A percentile compares a stretch with the other conserved stretches of the same genome.
Conservation (phyloP, 2,888 invertebrate species). For the Cantharis lateralis region DNA sequence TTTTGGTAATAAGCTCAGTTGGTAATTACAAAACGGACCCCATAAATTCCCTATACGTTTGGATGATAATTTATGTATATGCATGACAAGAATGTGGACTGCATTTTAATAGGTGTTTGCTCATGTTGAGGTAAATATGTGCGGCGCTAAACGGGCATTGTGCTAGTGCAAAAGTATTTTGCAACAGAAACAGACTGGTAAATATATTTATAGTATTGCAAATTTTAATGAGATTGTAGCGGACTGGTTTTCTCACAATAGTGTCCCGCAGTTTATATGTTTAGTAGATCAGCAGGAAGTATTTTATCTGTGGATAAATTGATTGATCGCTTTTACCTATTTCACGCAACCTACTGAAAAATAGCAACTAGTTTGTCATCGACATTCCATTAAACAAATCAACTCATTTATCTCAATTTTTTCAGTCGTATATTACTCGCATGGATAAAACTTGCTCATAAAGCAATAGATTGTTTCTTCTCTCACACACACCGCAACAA, state of each 20-base stretch:
- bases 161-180: slow-evolving; percentile 28
- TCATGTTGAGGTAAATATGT: slow-evolving; percentile 31
- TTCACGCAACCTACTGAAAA: slow-evolving; percentile 14
- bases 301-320: slow-evolving; percentile 41
- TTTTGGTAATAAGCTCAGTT: background rate
- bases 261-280: slow-evolving; percentile 44
- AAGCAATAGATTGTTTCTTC: slow-evolving; percentile 44
- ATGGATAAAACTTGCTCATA: slow-evolving; percentile 34
- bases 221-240: slow-evolving; percentile 41
- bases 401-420: slow-evolving; percentile 39
- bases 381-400: slow-evolving; percentile 33
- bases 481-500: slow-evolving; percentile 35
- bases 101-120: slow-evolving; percentile 39
- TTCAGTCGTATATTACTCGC: slow-evolving; percentile 16
- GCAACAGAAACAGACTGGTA: slow-evolving; percentile 22
- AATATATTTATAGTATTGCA: slow-evolving; percentile 42
- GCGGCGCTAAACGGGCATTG: slow-evolving; percentile 31
- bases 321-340: slow-evolving; percentile 38
- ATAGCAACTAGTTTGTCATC: background rate
- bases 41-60: slow-evolving; percentile 24
- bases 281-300: slow-evolving; percentile 49
- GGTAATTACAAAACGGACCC: slow-evolving; percentile 4
- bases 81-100: slow-evolving; percentile 37
- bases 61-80: slow-evolving; percentile 32
- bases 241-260: slow-evolving; percentile 46